A percentile compares a stretch with the other conserved stretches of the same genome.
Evolutionary conservation across 53 echinoderm and acorn worm genomes (phyloP).

Genomic region (Echinarachnius parma): DNA sequence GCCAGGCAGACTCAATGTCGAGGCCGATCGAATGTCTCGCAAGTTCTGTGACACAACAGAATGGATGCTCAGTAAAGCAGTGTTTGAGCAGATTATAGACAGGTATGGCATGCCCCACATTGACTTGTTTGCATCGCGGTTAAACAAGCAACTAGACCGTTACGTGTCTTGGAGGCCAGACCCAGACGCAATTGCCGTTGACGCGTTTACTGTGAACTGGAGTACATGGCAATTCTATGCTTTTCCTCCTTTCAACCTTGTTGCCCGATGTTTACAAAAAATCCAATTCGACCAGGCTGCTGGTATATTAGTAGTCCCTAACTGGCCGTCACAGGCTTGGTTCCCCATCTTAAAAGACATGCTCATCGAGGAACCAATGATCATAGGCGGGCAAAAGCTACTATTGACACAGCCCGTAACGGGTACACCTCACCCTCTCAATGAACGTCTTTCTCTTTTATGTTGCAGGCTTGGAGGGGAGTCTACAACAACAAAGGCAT

Average conservation of each 20-base stretch:
- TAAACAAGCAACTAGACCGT: conserved; percentile 39
- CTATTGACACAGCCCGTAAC: conserved; percentile 30
- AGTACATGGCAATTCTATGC: conserved; percentile 43
- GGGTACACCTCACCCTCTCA: conserved; percentile 28
- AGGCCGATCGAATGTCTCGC: conserved; percentile 50
- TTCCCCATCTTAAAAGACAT: conserved; percentile 24
- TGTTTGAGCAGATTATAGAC: conserved; percentile 5
- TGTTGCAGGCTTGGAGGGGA: conserved; percentile 29
- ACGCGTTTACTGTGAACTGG: conserved; percentile 58
- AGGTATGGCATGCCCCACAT: conserved; percentile 13
- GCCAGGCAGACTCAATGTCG: conserved; percentile 40
- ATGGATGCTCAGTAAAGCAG: conserved; percentile 44
- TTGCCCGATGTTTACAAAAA: conserved; percentile 45
- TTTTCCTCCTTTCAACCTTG: conserved; percentile 39
- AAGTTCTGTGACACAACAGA: conserved; percentile 47
- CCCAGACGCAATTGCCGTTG: conserved; percentile 43
- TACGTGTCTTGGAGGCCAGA: conserved; percentile 54
- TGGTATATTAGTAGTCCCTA: conserved; percentile 48
- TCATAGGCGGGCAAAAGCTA: background rate
- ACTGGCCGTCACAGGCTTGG: conserved; percentile 52
- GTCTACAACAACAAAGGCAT: conserved; percentile 19
- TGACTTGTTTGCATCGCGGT: conserved; percentile 53
- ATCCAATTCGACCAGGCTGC: conserved; percentile 23
- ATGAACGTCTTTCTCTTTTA: conserved; percentile 14
- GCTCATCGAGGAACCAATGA: background rate